Evolutionary conservation across 2,113 vertebrate species (phyloP).

Genomic region (Malaclemys terrapin): DNA sequence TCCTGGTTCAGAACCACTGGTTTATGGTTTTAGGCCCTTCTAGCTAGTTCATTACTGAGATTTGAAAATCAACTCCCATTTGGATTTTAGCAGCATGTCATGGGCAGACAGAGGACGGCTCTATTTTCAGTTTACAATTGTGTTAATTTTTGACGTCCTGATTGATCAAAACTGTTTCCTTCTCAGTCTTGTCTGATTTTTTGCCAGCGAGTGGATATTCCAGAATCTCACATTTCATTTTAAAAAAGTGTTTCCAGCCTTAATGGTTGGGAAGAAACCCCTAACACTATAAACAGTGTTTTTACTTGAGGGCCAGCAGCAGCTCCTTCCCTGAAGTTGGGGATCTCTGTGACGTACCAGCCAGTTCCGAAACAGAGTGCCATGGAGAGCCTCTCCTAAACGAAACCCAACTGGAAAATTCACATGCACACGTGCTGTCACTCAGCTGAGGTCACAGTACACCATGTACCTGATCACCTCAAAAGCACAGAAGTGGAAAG

Average conservation of each 20-base stretch:
- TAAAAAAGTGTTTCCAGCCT: neutral
- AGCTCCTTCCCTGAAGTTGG: neutral
- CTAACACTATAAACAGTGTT: neutral
- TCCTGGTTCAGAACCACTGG: too few species aligned
- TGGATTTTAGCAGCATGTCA: neutral
- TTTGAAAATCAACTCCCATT: neutral
- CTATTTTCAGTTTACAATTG: neutral
- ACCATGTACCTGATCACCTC: neutral
- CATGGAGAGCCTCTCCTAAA: neutral
- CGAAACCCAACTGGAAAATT: neutral
- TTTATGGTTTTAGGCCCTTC: neutral
- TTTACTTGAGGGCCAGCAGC: accelerated
- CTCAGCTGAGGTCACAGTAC: accelerated
- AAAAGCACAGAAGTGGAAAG: neutral
- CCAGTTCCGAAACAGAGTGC: neutral
- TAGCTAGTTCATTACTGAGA: neutral
- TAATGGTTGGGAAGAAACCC: neutral
- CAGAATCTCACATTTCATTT: neutral
- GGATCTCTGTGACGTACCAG: neutral
- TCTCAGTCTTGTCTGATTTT: neutral
- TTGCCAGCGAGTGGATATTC: neutral
- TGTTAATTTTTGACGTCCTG: neutral
- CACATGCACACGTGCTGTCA: neutral
- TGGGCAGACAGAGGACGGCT: neutral
- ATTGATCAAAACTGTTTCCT: neutral